These are phyloP conservation scores for Cylas formicarius DNA, from an alignment of 1,140 invertebrate genomes.

Conservation along the genomic window DNA sequence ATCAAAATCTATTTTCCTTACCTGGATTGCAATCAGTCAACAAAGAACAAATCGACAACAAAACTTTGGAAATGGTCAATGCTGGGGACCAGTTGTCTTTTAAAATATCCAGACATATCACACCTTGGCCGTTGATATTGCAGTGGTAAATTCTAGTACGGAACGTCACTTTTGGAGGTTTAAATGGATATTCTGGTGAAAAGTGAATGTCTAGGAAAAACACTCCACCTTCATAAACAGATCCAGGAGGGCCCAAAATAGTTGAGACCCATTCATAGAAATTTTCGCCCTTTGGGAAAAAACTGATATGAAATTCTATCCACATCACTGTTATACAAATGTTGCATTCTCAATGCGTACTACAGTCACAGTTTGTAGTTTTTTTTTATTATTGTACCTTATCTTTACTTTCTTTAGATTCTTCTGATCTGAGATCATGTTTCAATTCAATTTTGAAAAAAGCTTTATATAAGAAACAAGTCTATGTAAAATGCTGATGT, in stretches of 20 bases:
- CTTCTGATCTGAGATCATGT: too few species aligned
- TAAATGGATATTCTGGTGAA: constrained; percentile 94
- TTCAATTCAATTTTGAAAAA: too few species aligned
- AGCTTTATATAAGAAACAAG: too few species aligned
- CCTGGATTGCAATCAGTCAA: constrained; percentile 95
- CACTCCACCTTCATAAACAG: constrained; percentile 59
- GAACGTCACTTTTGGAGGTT: constrained; percentile 96
- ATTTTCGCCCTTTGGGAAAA: constrained; percentile 92
- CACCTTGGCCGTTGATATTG: constrained; percentile 95
- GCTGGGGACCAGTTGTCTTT: constrained; percentile 96
- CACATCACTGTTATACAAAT: too few species aligned
- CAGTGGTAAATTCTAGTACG: constrained; percentile 93
- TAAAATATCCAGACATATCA: constrained; percentile 91
- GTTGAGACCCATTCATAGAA: constrained; percentile 97
- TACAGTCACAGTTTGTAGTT: too few species aligned
- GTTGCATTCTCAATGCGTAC: too few species aligned
- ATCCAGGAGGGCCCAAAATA: constrained; percentile 78
- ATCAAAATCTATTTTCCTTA: too few species aligned
- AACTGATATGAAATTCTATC: too few species aligned
- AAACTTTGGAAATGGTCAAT: constrained; percentile 89
- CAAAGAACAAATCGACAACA: constrained; percentile 90
- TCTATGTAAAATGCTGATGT: too few species aligned
- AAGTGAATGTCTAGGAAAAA: constrained; percentile 96
- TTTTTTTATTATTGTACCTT: too few species aligned
- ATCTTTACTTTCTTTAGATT: too few species aligned